These are phyloP conservation scores for Corythornis vintsioides DNA, from an alignment of 2,113 vertebrate species.

Conservation along the genomic window DNA sequence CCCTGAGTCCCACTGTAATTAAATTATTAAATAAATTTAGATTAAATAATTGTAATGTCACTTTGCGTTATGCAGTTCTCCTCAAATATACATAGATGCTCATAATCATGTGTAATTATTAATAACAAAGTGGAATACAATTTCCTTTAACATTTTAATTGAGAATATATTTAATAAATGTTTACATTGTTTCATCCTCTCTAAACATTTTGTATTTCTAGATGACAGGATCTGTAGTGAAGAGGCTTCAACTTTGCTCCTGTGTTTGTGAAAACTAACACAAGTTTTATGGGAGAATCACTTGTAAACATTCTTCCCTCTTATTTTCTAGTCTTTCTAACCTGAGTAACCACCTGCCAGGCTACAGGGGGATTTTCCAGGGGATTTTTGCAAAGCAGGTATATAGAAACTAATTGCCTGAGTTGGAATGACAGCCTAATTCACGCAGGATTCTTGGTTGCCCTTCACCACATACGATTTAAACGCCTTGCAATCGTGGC, in stretches of 20 bases:
- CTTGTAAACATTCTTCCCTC: neutral
- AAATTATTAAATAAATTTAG: conserved; percentile 19
- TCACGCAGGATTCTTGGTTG: neutral
- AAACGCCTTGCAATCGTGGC: neutral
- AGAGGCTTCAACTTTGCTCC: neutral
- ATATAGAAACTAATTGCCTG: neutral
- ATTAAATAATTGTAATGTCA: conserved; percentile 23
- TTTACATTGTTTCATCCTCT: neutral
- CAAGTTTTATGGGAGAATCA: neutral
- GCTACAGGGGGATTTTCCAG: neutral
- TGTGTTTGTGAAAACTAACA: neutral
- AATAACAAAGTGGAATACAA: neutral
- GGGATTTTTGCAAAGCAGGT: neutral
- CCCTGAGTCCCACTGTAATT: neutral
- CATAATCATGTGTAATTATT: neutral
- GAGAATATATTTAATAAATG: neutral
- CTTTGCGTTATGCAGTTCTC: neutral
- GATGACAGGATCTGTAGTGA: neutral
- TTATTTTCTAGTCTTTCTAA: neutral
- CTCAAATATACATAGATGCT: neutral
- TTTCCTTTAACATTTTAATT: conserved; percentile 30
- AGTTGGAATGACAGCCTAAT: neutral
- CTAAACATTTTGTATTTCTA: neutral
- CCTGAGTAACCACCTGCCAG: neutral
- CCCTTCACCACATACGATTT: neutral